Percentiles rank a stretch among this genome's conserved stretches.
These are phyloP conservation scores for Picathartes gymnocephalus DNA, from an alignment of 2,113 vertebrate species.

Conservation along the genomic window DNA sequence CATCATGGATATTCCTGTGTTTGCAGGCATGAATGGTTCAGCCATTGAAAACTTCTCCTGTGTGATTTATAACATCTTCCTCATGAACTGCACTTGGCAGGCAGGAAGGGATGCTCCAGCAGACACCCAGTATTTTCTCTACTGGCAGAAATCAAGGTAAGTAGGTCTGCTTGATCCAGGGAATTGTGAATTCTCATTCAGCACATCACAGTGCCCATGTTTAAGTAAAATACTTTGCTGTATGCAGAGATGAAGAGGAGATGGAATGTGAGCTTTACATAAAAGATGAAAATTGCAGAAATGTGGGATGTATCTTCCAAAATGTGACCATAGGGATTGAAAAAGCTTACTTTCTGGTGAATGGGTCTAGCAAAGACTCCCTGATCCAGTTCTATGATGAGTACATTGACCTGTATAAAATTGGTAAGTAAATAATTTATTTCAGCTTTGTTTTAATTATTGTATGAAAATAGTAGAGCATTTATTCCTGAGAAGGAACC, in stretches of 20 bases:
- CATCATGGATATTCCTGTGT: neutral
- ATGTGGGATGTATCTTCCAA: conserved; percentile 34
- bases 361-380: neutral
- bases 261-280: conserved; percentile 51
- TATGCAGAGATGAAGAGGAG: neutral
- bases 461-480: neutral
- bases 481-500: neutral
- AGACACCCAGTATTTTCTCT: conserved; percentile 60
- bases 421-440: conserved; percentile 19
- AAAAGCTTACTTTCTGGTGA: conserved; percentile 30
- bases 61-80: neutral
- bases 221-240: neutral
- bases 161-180: neutral
- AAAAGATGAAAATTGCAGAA: neutral
- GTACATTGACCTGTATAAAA: neutral
- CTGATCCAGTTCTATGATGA: conserved; percentile 2
- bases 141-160: neutral
- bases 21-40: conserved; percentile 11
- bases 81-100: conserved; percentile 70
- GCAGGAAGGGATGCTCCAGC: conserved; percentile 35
- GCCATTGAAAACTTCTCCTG: conserved; percentile 62
- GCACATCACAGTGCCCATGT: neutral
- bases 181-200: neutral
- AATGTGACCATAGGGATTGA: neutral
- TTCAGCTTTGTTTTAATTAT: neutral